Evolutionary conservation across 2,888 invertebrate species (phyloP), one percentile per base, ranked within the genome.

Genomic region (Protonemura montana): DNA sequence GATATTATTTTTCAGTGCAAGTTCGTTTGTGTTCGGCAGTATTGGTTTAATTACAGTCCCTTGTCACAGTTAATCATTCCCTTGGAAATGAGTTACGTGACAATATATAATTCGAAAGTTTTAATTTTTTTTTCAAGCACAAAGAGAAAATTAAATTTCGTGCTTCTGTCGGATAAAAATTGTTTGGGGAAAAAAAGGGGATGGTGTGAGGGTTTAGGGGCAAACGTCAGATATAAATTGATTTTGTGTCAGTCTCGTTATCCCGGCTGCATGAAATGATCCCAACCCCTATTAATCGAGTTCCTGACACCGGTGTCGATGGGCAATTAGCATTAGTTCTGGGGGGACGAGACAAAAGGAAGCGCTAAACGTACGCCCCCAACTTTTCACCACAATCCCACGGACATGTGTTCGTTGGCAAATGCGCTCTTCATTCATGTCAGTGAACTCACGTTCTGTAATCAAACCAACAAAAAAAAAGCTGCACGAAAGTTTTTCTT

Each of bases 111-210:
- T 59, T 59, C 59, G 7, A 59, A 59, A 59, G 59, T 21, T 59
- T 59, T 59, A 10, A 59, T 59, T 59, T 59, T 59, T 41, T 7
- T 21, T 7, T 21, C 13, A 59, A 59, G 21, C 59, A 59, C 59
- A 59, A 59, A 59, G 59, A 59, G 59, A 59, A 59, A 59, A 59
- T 59, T 59, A 59, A 59, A 59, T 59, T 59, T 59, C 59, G 2
- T 59, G 13, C 13, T 59, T 59, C 59, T 59, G 59, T 21, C 21
- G 13, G 59, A 21, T 59, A 59, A 59, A 59, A 59, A 59, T 59
- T 59, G 59, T 21, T 21, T 59, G n/a, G n/a, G n/a, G n/a, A n/a
- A 59, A 59, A 59, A 59, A 59, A 59, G 13, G 3, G 13, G 7
- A 21, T 59, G 59, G 21, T 59, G 13, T 59, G 59, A 59, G 59